Percentiles rank a stretch among this genome's conserved stretches.
Conservation (phyloP, 1,140 invertebrate species). For the Ruditapes philippinarum region DNA sequence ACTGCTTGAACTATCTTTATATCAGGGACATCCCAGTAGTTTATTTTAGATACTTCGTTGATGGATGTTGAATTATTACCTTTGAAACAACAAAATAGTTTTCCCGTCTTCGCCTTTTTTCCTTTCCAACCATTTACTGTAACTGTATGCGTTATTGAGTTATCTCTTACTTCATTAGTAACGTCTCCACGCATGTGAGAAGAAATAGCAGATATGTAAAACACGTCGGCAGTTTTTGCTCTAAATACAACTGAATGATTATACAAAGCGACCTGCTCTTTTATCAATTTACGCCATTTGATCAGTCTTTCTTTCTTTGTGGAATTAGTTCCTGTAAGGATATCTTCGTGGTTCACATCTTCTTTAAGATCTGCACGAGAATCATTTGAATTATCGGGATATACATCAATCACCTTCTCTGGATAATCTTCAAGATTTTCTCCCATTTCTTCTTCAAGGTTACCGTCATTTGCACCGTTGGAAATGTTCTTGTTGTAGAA, state of each 20-base stretch:
- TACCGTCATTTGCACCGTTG: neutral
- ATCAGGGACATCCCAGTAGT: neutral
- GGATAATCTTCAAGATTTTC: neutral
- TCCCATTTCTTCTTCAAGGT: neutral
- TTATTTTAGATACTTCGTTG: neutral
- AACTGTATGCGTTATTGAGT: neutral
- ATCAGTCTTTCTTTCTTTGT: neutral
- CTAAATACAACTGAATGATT: neutral
- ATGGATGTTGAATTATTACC: no score
- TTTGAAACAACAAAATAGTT: neutral
- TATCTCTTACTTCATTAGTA: neutral
- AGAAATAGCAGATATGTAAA: conserved; percentile 4
- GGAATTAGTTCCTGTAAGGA: neutral
- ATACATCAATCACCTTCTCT: neutral
- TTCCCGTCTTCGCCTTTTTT: neutral
- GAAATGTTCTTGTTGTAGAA: neutral
- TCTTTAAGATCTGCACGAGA: neutral
- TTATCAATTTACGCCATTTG: neutral
- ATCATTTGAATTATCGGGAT: neutral
- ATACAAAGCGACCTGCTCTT: neutral
- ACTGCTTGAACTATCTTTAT: neutral
- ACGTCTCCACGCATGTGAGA: neutral
- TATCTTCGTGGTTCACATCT: neutral
- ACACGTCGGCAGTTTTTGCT: neutral
- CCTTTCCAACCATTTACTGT: conserved; percentile 12